Evolutionary conservation across 2,797 vertebrate genomes (phyloP).

Genomic region (Momotus momota): DNA sequence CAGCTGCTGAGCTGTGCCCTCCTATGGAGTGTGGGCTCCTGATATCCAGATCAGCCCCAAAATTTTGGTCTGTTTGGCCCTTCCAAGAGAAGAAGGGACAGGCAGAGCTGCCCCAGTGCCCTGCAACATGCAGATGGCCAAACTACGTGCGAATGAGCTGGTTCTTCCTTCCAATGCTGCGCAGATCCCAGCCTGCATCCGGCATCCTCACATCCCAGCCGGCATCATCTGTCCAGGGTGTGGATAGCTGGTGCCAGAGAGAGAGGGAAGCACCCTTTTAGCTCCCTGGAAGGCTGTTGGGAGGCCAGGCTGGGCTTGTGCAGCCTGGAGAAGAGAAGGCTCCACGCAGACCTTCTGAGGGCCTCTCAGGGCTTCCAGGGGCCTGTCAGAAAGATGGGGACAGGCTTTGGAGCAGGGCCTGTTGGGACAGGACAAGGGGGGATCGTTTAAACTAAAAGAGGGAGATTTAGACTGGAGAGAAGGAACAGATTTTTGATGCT

Average conservation of each 20-base stretch:
- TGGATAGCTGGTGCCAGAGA: neutral
- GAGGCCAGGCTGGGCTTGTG: neutral
- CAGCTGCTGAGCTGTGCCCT: neutral
- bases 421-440: too few relatives aligned
- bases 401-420: too few relatives aligned
- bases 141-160: accelerated
- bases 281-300: neutral
- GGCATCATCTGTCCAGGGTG: neutral
- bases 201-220: neutral
- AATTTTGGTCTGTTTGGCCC: accelerated
- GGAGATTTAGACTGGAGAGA: neutral
- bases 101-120: neutral
- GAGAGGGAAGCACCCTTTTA: accelerated
- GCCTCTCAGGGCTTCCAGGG: too few relatives aligned
- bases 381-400: too few relatives aligned
- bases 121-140: accelerated
- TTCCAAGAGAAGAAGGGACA: too few relatives aligned
- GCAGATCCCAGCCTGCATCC: neutral
- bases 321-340: too few relatives aligned
- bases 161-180: neutral
- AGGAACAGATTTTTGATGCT: neutral
- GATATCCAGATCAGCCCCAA: neutral
- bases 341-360: too few relatives aligned
- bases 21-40: accelerated
- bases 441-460: too few relatives aligned